These are phyloP conservation scores for Callyntrura sp. DNA, from an alignment of 2,888 invertebrate genomes.

Conservation along the genomic window DNA sequence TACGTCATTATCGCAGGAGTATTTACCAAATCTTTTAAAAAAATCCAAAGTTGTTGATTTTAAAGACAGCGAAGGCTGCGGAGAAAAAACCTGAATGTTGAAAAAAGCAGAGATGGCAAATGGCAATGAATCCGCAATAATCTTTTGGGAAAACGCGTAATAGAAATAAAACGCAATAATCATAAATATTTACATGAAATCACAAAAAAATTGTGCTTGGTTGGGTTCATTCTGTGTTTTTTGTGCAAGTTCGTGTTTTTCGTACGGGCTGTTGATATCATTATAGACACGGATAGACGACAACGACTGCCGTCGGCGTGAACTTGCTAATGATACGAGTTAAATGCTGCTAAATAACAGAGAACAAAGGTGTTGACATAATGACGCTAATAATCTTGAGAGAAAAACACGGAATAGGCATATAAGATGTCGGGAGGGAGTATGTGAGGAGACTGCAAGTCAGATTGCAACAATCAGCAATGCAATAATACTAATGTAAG, in stretches of 20 bases:
- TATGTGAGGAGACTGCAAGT: slow-evolving; percentile 14
- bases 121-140: no score
- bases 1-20: slow-evolving; percentile 28
- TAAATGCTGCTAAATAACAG: slow-evolving; percentile 35
- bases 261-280: not conserved
- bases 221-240: not conserved
- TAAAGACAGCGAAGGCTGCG: not conserved
- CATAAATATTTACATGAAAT: slow-evolving; percentile 47
- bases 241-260: not conserved
- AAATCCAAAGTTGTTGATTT: slow-evolving; percentile 6
- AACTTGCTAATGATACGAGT: slow-evolving; percentile 44
- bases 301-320: no score
- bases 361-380: slow-evolving; percentile 43
- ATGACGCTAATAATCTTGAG: slow-evolving; percentile 3
- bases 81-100: not conserved
- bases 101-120: no score
- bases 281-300: no score
- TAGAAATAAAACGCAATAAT: slow-evolving; percentile 28
- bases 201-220: slow-evolving; percentile 24
- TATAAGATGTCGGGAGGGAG: no score
- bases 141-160: no score
- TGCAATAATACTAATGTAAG: not conserved
- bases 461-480: not conserved
- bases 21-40: slow-evolving; percentile 7
- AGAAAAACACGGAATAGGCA: slow-evolving; percentile 28